Base-by-base conservation (phyloP, 2,888 invertebrate genomes). In the Heliothis peltigera region DNA sequence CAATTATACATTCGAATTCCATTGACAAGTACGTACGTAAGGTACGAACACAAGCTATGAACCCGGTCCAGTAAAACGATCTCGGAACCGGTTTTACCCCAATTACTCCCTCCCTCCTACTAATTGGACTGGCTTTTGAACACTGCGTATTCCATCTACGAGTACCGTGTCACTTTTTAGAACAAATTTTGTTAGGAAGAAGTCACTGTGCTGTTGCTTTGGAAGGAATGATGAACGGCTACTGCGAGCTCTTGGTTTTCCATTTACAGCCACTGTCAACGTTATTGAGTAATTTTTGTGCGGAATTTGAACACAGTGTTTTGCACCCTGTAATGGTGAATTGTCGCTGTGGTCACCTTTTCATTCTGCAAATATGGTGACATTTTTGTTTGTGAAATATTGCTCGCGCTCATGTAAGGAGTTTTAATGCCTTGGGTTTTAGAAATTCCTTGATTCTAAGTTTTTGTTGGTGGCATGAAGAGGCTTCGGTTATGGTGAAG, bases 21-120 rank as follows among this genome's bases (percentile, higher is more conserved):
- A 77, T 74, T 74, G 61, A 74, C 47, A 59, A 66, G 77, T 74
- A 64, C 59, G 46, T 53, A 56, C 53, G 70, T n/a, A n/a, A 32
- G 52, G 75, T 64, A 64, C 46, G 32, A 22, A 42, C 68, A 21
- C 73, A 46, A 43, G 52, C 60, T 72, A 28, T 44, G 69, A 65
- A 72, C 79, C 79, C 61, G 62, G 64, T 51, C 64, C 70, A 68
- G 68, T 71, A 56, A 64, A 64, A 65, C 60, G 58, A 63, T 57
- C 58, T 59, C 25, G 47, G 70, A 88, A 91, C 91, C 88, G 90
- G 91, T 91, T 87, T 70, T 75, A 81, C 78, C 85, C 90, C 91
- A 91, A 91, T 91, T 91, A 90, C 84, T 84, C 80, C 84, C 75
- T 74, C 78, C 81, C 82, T 84, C 79, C 83, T 67, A 75, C 88